phyloP scores from a whole-genome alignment of 2,888 invertebrate species.

The Troides aeacus region DNA sequence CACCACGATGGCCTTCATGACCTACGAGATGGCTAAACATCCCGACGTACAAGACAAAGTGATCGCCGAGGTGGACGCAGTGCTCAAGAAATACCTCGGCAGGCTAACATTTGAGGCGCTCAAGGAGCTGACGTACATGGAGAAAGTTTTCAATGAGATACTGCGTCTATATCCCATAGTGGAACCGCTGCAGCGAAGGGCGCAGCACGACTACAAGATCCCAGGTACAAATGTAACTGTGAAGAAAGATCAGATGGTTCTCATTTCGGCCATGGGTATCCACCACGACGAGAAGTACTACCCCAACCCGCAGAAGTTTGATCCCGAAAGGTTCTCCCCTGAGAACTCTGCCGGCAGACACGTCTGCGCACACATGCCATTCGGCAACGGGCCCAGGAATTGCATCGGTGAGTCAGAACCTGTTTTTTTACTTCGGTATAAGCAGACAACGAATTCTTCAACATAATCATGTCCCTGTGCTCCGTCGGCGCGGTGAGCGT shows the following conservation, averaged over 20 bases:
- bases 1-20: constrained; percentile 53
- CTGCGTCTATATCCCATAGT: constrained; percentile 1
- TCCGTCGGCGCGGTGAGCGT: too few relatives aligned
- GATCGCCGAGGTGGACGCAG: constrained; percentile 34
- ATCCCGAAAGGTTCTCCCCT: background rate
- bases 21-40: constrained; percentile 57
- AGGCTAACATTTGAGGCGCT: constrained; percentile 57
- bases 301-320: constrained; percentile 1
- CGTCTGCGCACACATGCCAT: background rate
- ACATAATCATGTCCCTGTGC: too few relatives aligned
- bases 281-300: constrained; percentile 3
- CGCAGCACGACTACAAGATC: background rate
- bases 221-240: background rate
- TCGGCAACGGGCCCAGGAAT: constrained; percentile 1
- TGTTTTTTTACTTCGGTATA: too few relatives aligned
- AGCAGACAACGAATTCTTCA: too few relatives aligned
- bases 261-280: background rate
- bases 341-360: background rate
- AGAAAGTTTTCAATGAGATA: background rate
- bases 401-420: background rate
- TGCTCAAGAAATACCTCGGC: constrained; percentile 46
- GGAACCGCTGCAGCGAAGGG: background rate
- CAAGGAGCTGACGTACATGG: constrained; percentile 14
- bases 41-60: constrained; percentile 56
- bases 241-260: background rate